Evolutionary conservation across 2,888 invertebrate species (phyloP).

Genomic region (Acanthopleura granulata): DNA sequence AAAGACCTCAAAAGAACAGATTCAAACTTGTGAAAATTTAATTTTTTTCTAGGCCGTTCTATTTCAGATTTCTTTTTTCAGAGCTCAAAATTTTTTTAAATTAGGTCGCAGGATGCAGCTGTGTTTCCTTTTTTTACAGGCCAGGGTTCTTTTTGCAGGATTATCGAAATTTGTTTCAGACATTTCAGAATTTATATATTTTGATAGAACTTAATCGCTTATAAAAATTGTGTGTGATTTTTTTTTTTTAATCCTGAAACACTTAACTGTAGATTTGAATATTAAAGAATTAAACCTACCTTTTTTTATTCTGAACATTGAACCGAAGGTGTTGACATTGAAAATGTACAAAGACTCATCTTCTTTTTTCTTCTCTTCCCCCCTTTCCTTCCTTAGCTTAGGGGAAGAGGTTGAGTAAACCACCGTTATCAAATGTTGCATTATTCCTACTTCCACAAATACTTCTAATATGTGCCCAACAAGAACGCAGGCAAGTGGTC

Average conservation of each 20-base stretch:
- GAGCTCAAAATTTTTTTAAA: conserved; percentile 26
- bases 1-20: no score
- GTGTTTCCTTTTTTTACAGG: conserved; percentile 26
- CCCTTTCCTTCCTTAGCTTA: conserved; percentile 71
- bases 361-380: conserved; percentile 70
- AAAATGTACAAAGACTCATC: conserved; percentile 30
- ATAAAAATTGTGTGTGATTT: no score
- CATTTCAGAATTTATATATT: conserved; percentile 7
- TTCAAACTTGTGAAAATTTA: conserved; percentile 23
- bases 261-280: no score
- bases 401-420: conserved; percentile 70
- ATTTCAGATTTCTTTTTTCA: conserved; percentile 24
- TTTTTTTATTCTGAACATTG: no score
- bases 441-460: conserved; percentile 34
- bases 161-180: conserved; percentile 31
- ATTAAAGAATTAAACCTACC: no score
- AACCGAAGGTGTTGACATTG: not conserved
- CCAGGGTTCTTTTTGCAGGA: conserved; percentile 27
- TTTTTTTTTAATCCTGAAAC: no score
- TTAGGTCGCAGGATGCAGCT: not conserved
- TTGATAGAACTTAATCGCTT: no score
- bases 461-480: conserved; percentile 41
- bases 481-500: conserved; percentile 55
- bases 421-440: conserved; percentile 36
- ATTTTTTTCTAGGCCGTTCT: not conserved